These are phyloP conservation scores for Epiblema foenella DNA, from an alignment of 2,888 invertebrate species.

Conservation along the genomic window DNA sequence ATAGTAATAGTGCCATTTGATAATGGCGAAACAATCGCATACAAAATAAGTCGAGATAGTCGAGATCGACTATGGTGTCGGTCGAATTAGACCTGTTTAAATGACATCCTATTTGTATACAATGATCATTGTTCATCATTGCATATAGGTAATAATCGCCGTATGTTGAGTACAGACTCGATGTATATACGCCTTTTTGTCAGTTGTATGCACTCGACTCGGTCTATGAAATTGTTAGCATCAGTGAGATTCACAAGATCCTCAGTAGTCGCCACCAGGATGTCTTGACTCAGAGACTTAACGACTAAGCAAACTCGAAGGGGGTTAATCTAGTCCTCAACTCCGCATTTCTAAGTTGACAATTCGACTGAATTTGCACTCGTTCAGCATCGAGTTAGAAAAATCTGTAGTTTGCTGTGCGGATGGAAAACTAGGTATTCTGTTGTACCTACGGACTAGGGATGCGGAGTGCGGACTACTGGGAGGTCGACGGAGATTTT, in stretches of 20 bases:
- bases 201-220: neutral
- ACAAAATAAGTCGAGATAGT: too few species aligned
- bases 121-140: constrained; percentile 76
- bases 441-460: too few species aligned
- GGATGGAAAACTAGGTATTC: too few species aligned
- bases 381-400: neutral
- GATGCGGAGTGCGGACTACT: neutral
- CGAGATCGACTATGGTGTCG: constrained; percentile 47
- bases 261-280: neutral
- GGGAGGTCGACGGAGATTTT: neutral
- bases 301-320: neutral
- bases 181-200: constrained; percentile 7
- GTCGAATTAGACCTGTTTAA: constrained; percentile 63
- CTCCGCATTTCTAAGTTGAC: too few species aligned
- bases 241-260: neutral
- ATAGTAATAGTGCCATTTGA: constrained; percentile 26
- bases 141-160: neutral
- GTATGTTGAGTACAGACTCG: neutral
- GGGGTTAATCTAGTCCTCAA: neutral
- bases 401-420: neutral
- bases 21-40: constrained; percentile 19
- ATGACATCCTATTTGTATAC: constrained; percentile 78
- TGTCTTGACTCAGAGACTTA: neutral
- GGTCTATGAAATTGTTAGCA: constrained; percentile 22
- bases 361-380: too few species aligned